A percentile compares a stretch with the other conserved stretches of the same genome.
phyloP scores from a whole-genome alignment of 2,797 vertebrate genomes.

The Leuciscus waleckii region DNA sequence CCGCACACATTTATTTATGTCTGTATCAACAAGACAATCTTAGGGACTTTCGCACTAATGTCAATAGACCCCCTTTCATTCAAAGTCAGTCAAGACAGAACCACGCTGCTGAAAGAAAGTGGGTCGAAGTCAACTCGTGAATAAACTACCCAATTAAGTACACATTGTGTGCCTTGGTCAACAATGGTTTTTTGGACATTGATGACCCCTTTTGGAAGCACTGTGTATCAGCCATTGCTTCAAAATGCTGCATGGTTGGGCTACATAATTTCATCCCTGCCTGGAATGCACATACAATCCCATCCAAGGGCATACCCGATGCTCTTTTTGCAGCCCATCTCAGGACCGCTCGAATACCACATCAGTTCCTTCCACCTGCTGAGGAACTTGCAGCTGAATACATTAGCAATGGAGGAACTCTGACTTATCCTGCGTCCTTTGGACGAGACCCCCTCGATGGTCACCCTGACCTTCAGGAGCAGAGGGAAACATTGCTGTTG shows the following conservation, averaged over 20 bases:
- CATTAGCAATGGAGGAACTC: background rate
- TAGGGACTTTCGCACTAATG: background rate
- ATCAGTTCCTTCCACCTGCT: too few relatives aligned
- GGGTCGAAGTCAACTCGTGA: background rate
- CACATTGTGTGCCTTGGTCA: background rate
- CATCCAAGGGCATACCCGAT: background rate
- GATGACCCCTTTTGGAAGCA: background rate
- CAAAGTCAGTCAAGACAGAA: slow-evolving; percentile 15
- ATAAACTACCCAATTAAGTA: slow-evolving; percentile 9
- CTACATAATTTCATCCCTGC: background rate
- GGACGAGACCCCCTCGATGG: background rate
- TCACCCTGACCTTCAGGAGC: background rate
- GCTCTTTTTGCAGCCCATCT: background rate
- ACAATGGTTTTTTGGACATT: background rate
- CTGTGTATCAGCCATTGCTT: background rate
- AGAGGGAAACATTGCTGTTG: background rate
- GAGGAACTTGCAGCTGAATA: background rate
- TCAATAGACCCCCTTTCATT: background rate
- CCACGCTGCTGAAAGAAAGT: background rate
- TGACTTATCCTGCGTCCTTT: background rate
- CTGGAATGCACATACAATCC: background rate
- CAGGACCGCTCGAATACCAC: background rate
- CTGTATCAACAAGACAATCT: background rate
- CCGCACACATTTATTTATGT: background rate
- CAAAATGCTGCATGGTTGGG: background rate